Evolutionary conservation across 2,888 invertebrate genomes (phyloP), one percentile per base, ranked within the genome.

Genomic region (Standfussiana lucernea): DNA sequence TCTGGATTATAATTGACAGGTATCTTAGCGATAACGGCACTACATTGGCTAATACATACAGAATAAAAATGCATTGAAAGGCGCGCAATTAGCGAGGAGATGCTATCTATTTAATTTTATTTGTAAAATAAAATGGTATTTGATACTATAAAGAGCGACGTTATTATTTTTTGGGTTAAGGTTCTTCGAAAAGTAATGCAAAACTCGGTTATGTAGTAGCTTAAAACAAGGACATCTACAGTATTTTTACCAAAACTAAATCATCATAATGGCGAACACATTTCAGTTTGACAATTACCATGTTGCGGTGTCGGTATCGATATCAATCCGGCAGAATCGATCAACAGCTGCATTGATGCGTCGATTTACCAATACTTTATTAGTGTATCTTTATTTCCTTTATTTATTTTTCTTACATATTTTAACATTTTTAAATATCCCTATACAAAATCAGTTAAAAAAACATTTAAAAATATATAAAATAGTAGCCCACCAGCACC

Each of bases 1-100:
- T 84, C 72, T 86, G 84, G 79, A 83, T 79, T 75, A 65, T 77
- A 86, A 89, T 80, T 89, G 90, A 90, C 90, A 89, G 88, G 80
- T 86, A 81, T 75, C 77, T 84, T 81, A 66, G 32, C 61, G 86
- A 87, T 88, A 89, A 84, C 76, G 66, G 53, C 72, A 70, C 40
- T 71, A 45, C 75, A 79, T 80, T 83, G 79, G 77, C 74, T 72
- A 80, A 88, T 75, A 75, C 59, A 66, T 50, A 71, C 56, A 79
- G 45, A 75, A 79, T 66, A 70, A 77, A 75, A 80, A 68, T 76
- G 75, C 72, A 83, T 81, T 81, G 75, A 86, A 83, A 82, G 79
- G 71, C 64, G 53, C 66, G 67, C 82, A 82, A 87, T 86, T 79
- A 85, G 72, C 37, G 61, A 42, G 45, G 37, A 77, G 81, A 84